A percentile compares a stretch with the other conserved stretches of the same genome.
These are phyloP conservation scores for Microcebus griseorufus DNA, from an alignment of 2,113 vertebrate genomes.

Conservation along the genomic window DNA sequence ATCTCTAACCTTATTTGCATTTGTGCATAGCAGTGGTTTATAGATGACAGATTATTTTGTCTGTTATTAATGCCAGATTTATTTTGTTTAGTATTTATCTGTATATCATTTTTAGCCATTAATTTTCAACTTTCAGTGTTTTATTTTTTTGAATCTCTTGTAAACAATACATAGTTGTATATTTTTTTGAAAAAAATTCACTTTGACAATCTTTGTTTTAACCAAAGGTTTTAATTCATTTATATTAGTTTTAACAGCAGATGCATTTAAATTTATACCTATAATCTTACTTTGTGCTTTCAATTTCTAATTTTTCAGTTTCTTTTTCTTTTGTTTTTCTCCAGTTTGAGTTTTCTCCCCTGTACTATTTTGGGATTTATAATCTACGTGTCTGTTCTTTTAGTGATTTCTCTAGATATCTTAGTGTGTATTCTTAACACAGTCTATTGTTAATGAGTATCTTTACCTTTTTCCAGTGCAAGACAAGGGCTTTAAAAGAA, in stretches of 20 bases:
- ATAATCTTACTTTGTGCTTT: conserved; percentile 35
- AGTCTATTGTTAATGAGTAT: background rate
- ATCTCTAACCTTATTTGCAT: background rate
- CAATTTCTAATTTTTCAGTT: background rate
- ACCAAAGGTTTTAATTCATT: background rate
- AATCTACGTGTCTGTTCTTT: background rate
- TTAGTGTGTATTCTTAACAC: background rate
- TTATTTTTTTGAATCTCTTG: background rate
- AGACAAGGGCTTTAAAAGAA: background rate
- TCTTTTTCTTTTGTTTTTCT: background rate
- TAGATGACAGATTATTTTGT: background rate
- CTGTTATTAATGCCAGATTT: background rate
- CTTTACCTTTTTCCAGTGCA: background rate
- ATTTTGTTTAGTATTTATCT: conserved; percentile 38
- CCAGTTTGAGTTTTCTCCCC: background rate
- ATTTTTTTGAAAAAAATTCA: background rate
- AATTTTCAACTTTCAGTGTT: background rate
- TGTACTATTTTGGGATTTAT: background rate
- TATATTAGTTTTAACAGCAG: background rate
- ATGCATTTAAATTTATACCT: background rate
- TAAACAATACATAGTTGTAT: background rate
- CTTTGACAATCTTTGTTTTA: background rate
- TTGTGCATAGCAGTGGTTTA: background rate
- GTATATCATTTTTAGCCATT: background rate
- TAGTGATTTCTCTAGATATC: background rate